These are phyloP conservation scores for Pseudochirops corinnae DNA, from an alignment of 2,797 vertebrate species.

Conservation along the genomic window DNA sequence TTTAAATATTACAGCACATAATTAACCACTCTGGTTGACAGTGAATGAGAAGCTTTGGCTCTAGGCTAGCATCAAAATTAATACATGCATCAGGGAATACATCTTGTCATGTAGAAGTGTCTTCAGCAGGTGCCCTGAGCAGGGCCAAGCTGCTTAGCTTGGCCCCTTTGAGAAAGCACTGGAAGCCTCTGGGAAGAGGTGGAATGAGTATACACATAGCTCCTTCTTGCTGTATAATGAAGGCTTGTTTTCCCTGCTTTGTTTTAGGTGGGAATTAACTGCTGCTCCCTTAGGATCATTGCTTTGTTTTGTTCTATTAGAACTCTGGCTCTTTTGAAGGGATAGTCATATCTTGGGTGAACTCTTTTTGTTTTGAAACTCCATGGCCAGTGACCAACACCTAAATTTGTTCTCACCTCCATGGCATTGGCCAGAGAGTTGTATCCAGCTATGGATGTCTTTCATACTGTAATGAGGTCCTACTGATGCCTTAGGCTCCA, in stretches of 20 bases:
- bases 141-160: not conserved
- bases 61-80: conserved; percentile 75
- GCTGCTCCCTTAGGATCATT: not conserved
- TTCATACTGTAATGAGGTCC: conserved; percentile 7
- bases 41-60: conserved; percentile 75
- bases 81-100: conserved; percentile 57
- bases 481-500: not conserved
- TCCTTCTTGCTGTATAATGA: conserved; percentile 20
- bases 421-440: not conserved
- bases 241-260: conserved; percentile 41
- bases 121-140: not conserved
- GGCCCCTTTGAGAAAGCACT: not conserved
- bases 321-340: conserved; percentile 15
- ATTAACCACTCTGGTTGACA: conserved; percentile 78
- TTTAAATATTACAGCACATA: conserved; percentile 80
- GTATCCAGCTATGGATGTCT: not conserved
- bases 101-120: conserved; percentile 34
- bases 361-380: conserved; percentile 16
- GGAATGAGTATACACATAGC: not conserved
- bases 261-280: conserved; percentile 40
- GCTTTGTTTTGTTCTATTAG: conserved; percentile 11
- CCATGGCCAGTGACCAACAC: not conserved
- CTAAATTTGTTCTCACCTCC: conserved; percentile 10
- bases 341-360: not conserved
- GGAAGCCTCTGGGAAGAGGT: not conserved